phyloP scores from a whole-genome alignment of 2,113 vertebrate genomes.

The Cairina moschata region DNA sequence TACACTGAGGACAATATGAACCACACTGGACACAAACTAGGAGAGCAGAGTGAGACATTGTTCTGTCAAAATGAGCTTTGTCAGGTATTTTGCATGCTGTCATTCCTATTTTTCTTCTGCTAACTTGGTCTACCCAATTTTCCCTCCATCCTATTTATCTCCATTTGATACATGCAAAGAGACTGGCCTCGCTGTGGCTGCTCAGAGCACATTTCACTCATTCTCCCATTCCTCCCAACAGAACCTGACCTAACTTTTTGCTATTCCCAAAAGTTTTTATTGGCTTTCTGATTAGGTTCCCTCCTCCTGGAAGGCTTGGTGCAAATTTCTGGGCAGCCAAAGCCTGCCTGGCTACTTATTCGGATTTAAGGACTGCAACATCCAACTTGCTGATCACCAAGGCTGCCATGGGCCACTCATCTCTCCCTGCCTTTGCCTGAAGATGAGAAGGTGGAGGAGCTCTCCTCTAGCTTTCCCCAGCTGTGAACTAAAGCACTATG shows the following conservation, averaged over 20 bases:
- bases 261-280: background rate
- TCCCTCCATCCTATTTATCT: no score
- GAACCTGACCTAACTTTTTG: no score
- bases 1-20: background rate
- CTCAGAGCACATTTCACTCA: no score
- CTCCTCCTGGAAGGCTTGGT: background rate
- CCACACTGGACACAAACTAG: background rate
- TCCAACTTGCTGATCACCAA: background rate
- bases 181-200: no score
- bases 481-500: fast-evolving
- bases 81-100: background rate
- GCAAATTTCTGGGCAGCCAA: background rate
- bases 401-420: background rate
- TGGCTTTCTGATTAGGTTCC: background rate
- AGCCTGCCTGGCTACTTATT: background rate
- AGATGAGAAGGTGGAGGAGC: background rate
- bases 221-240: no score
- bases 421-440: background rate
- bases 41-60: background rate
- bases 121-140: no score
- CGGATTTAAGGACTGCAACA: background rate
- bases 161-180: no score
- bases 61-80: background rate
- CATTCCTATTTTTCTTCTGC: no score
- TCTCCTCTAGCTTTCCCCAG: background rate